These are phyloP conservation scores for Pterobdella sp. DNA, from an alignment of 2,888 invertebrate genomes.

Conservation along the genomic window DNA sequence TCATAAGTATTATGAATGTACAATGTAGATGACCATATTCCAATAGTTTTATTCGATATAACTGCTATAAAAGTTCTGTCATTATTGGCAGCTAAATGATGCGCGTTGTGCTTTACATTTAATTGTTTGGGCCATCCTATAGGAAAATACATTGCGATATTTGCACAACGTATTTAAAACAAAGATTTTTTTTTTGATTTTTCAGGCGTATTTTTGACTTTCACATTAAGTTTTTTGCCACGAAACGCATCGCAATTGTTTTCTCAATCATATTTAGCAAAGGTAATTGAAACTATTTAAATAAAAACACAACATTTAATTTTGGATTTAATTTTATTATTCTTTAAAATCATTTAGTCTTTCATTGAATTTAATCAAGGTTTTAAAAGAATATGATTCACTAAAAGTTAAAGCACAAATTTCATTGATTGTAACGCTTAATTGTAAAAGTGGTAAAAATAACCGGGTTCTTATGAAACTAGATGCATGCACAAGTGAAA, in stretches of 20 bases:
- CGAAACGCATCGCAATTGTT: not conserved
- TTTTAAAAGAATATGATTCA: not conserved
- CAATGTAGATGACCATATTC: too few relatives aligned
- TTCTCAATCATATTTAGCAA: too few relatives aligned
- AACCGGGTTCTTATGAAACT: not conserved
- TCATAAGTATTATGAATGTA: too few relatives aligned
- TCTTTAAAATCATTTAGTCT: not conserved
- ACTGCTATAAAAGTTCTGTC: constrained; percentile 82
- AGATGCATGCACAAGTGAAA: too few relatives aligned
- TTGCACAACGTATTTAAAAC: not conserved
- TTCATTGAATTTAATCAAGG: constrained; percentile 6
- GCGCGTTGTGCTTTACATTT: constrained; percentile 54
- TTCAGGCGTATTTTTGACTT: not conserved
- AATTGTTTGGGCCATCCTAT: constrained; percentile 90
- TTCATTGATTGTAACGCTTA: not conserved
- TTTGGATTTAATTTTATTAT: not conserved
- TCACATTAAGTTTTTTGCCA: not conserved
- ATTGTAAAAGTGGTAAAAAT: not conserved
- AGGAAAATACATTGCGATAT: constrained; percentile 58
- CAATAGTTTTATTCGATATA: constrained; percentile 67
- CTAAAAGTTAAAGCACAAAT: constrained; percentile 7
- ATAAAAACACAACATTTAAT: not conserved
- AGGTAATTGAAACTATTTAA: too few relatives aligned
- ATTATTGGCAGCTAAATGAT: constrained; percentile 77
- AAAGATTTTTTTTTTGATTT: not conserved